phyloP scores from a whole-genome alignment of 2,888 invertebrate species.

The Nemotelus pantherinus region DNA sequence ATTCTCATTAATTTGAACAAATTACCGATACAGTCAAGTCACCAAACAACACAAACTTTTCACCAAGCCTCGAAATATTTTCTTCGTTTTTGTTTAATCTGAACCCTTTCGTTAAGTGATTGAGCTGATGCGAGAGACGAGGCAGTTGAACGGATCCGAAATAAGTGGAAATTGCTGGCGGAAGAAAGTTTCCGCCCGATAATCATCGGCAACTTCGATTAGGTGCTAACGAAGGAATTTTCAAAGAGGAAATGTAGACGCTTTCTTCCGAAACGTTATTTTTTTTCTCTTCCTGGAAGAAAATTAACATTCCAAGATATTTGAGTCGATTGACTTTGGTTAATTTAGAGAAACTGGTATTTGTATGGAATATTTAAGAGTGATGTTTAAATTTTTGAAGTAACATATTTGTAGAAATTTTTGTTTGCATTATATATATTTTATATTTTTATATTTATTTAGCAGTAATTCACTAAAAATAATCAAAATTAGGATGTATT shows the following conservation, averaged over 20 bases:
- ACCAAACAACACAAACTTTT: neutral
- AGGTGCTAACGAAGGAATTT: conserved; percentile 22
- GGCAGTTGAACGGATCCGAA: neutral
- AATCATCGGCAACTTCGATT: conserved; percentile 9
- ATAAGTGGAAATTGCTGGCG: neutral
- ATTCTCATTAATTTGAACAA: conserved; percentile 30
- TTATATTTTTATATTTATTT: too few species aligned
- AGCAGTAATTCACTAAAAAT: too few species aligned
- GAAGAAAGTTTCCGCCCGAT: neutral
- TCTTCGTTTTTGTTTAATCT: neutral
- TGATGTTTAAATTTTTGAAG: too few species aligned
- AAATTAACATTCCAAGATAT: neutral
- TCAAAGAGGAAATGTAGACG: neutral
- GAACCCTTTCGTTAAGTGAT: conserved; percentile 10
- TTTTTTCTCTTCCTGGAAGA: neutral
- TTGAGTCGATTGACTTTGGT: neutral
- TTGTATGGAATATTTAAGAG: too few species aligned
- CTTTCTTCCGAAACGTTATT: neutral
- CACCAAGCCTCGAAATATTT: conserved; percentile 1
- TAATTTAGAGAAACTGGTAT: too few species aligned
- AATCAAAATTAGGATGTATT: too few species aligned
- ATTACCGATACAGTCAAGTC: conserved; percentile 22
- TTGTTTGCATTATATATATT: too few species aligned
- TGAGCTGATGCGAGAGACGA: neutral
- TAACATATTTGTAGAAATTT: too few species aligned